These are phyloP conservation scores for Vulpes lagopus DNA, from an alignment of 2,113 vertebrate species.

Conservation along the genomic window DNA sequence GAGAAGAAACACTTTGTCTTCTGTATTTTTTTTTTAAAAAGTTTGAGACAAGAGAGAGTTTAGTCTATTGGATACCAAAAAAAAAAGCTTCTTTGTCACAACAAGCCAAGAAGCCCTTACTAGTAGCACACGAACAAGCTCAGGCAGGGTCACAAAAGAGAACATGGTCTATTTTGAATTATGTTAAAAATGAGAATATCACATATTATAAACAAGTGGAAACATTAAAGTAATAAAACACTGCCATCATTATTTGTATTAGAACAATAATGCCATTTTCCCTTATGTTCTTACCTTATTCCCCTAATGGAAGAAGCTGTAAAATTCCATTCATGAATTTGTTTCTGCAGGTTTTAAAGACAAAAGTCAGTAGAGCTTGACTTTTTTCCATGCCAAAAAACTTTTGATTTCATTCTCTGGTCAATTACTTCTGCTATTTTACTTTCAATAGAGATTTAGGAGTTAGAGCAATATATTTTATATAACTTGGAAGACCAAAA, in stretches of 20 bases:
- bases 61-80: background rate
- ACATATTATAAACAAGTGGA: constrained; percentile 8
- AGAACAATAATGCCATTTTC: constrained; percentile 55
- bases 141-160: background rate
- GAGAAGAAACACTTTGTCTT: constrained; percentile 35
- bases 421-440: constrained; percentile 51
- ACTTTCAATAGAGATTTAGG: constrained; percentile 19
- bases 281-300: constrained; percentile 92
- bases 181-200: constrained; percentile 43
- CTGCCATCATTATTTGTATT: background rate
- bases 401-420: constrained; percentile 22
- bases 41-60: background rate
- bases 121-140: background rate
- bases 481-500: background rate
- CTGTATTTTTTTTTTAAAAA: background rate
- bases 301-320: constrained; percentile 94
- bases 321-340: constrained; percentile 98
- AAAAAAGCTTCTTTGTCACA: constrained; percentile 23
- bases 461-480: constrained; percentile 4
- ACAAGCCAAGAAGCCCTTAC: background rate
- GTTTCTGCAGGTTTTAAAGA: constrained; percentile 90
- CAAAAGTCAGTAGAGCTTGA: constrained; percentile 63
- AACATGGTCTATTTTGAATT: constrained; percentile 36
- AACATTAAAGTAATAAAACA: constrained; percentile 39
- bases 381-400: constrained; percentile 61